phyloP scores from a whole-genome alignment of 1,140 invertebrate species.

The Tetramorium alpestre region DNA sequence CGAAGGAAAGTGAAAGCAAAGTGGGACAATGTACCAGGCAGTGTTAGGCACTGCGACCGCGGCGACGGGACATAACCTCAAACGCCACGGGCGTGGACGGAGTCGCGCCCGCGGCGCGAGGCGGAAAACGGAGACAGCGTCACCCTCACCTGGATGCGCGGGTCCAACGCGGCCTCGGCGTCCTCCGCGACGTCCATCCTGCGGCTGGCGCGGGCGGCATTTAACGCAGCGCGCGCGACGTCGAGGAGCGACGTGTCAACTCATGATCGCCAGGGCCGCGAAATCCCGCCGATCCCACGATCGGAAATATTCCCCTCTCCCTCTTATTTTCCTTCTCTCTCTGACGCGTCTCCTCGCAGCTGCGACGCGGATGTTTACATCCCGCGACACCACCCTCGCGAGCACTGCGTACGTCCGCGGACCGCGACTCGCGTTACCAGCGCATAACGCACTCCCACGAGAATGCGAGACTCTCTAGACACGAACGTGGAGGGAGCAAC shows the following conservation, averaged over 20 bases:
- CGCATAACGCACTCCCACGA: background rate
- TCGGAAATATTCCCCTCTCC: background rate
- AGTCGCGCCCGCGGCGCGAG: background rate
- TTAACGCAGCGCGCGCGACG: slow-evolving; percentile 49
- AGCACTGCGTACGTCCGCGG: background rate
- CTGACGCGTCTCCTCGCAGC: background rate
- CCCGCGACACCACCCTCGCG: background rate
- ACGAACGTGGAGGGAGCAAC: background rate
- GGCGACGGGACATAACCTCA: slow-evolving; percentile 49
- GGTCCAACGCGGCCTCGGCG: slow-evolving; percentile 82
- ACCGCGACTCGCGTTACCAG: background rate
- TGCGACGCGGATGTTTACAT: slow-evolving; percentile 12
- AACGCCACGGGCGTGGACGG: slow-evolving; percentile 65
- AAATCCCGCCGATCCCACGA: background rate
- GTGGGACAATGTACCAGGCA: slow-evolving; percentile 81
- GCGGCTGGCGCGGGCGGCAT: slow-evolving; percentile 74
- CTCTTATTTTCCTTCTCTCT: no score
- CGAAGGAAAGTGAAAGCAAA: slow-evolving; percentile 75
- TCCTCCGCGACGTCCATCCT: slow-evolving; percentile 84
- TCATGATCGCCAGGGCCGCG: background rate
- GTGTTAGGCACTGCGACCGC: slow-evolving; percentile 74
- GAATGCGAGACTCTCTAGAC: background rate
- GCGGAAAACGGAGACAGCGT: background rate
- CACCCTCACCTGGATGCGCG: slow-evolving; percentile 81
- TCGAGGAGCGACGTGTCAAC: slow-evolving; percentile 32